phyloP scores from a whole-genome alignment of 2,888 invertebrate species.

The Adelognathus sp. region DNA sequence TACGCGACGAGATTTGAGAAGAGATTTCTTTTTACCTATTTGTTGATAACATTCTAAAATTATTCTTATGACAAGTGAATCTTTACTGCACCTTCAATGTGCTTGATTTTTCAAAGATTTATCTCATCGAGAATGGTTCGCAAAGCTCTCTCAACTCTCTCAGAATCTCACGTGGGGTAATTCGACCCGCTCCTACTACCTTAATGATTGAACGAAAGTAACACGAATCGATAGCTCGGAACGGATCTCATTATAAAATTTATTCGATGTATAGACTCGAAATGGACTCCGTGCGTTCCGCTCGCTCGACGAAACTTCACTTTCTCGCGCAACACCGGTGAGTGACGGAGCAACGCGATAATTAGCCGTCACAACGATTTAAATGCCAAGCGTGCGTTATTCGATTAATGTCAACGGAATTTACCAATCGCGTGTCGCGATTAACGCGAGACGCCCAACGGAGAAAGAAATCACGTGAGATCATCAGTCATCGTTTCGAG shows the following conservation, averaged over 20 bases:
- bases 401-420: background rate
- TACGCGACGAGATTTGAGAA: too few relatives aligned
- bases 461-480: background rate
- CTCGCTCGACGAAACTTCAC: background rate
- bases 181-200: background rate
- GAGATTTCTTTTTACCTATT: too few relatives aligned
- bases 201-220: background rate
- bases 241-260: too few relatives aligned
- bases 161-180: too few relatives aligned
- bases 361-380: background rate
- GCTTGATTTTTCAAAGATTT: too few relatives aligned
- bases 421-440: background rate
- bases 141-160: too few relatives aligned
- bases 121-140: too few relatives aligned
- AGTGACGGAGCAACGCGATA: background rate
- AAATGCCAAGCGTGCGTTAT: background rate
- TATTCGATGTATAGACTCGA: background rate
- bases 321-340: background rate
- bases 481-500: constrained; percentile 3
- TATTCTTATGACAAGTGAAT: too few relatives aligned
- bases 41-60: too few relatives aligned
- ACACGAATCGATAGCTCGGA: background rate
- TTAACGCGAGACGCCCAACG: background rate
- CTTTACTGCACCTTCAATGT: too few relatives aligned
- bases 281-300: background rate